Evolutionary conservation across 2,113 vertebrate species (phyloP).

Genomic region (Typhlomys cinereus): DNA sequence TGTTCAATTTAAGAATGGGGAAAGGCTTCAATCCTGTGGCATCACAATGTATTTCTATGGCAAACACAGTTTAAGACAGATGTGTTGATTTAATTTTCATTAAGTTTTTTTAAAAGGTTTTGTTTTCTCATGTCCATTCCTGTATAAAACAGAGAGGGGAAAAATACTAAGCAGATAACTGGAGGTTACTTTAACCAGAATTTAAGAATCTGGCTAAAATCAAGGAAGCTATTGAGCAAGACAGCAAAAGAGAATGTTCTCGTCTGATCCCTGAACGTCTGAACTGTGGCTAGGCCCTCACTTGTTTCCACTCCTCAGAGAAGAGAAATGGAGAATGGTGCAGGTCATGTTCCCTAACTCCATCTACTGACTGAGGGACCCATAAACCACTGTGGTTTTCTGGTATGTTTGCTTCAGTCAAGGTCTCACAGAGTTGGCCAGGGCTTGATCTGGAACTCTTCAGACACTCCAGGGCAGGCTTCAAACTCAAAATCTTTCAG

Average conservation of each 20-base stretch:
- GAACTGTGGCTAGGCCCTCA: not conserved
- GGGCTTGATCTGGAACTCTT: too few relatives aligned
- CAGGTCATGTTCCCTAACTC: not conserved
- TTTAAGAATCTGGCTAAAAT: not conserved
- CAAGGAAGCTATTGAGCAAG: not conserved
- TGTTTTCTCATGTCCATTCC: not conserved
- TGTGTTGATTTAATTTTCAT: conserved; percentile 47
- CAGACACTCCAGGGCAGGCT: not conserved
- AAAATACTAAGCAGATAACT: not conserved
- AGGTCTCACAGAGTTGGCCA: not conserved
- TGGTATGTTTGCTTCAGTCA: not conserved
- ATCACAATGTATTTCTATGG: not conserved
- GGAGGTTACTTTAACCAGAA: too few relatives aligned
- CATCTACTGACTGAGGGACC: not conserved
- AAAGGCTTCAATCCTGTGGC: conserved; percentile 8
- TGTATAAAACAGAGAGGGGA: not conserved
- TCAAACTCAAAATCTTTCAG: not conserved
- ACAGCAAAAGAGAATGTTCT: not conserved
- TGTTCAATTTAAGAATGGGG: conserved; percentile 19
- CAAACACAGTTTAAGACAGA: conserved; percentile 17
- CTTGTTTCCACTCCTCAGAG: not conserved
- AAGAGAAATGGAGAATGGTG: not conserved
- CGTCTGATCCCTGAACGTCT: not conserved
- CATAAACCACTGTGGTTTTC: not conserved
- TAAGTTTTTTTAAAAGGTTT: conserved; percentile 34